Base-by-base conservation (phyloP, 2,888 invertebrate genomes). In the Ormyrus labotus region DNA sequence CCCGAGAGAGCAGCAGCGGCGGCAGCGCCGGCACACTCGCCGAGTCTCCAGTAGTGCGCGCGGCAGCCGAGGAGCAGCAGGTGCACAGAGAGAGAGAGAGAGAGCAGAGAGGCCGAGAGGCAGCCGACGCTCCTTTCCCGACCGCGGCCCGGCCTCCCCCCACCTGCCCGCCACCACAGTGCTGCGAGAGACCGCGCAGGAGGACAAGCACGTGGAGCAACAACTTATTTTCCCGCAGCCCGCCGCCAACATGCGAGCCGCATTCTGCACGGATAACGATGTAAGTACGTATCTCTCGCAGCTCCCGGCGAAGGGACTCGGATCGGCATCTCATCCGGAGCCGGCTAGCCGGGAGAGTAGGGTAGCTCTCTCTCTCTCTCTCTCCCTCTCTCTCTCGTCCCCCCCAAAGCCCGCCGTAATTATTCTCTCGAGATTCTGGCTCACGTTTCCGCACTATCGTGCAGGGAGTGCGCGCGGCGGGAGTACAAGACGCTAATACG, bases 1-100 rank as follows among this genome's bases (percentile, higher is more conserved):
- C 86, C 34, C 34, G 34, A 34, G 34, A 4, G 34, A 34, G 34
- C 34, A 34, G 34, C 34, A 4, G 86, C 86, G 87, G 87, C 88
- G 89, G 87, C 88, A 19, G 87, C 89, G 87, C 85, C 87, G 86
- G 86, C 86, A 34, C 10, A 13, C 13, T 13, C 13, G 87, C 88
- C 88, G 90, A 90, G 90, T 88, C 88, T 87, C 88, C 88, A 90
- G 90, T 90, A 88, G 88, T 87, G 87, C 90, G 89, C 90, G 90
- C 89, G 89, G 86, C 58, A 73, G 79, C 55, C 68, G 58, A 85
- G 86, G 51, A 51, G 72, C 58, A 67, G 67, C 68, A 55, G 72
- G 64, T 70, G 75, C 34, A 69, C n/a, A 51, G 53, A 58, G 68
- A 8, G 48, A 68, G 53, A 34, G 10, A 48, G 8, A 72, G 2